Base-by-base conservation (phyloP, 2,797 vertebrate species). In the Synanceia verrucosa region DNA sequence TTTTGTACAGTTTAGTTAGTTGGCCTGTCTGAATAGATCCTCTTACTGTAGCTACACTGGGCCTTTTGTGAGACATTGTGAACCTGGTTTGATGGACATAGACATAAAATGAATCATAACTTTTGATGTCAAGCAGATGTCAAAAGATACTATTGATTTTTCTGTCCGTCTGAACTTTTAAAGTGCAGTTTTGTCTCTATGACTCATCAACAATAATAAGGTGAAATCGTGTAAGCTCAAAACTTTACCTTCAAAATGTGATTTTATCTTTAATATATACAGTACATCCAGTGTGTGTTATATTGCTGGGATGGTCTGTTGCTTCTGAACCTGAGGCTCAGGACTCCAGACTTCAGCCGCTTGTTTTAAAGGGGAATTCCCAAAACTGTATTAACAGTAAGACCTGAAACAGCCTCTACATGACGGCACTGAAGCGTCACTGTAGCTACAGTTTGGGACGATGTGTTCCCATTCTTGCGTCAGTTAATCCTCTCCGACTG, bases 401-500 rank as follows among this genome's bases (percentile, higher is more conserved):
- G 19, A 16, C 16, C 1, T 2, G n/a, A 31, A 48, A 24, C 2
- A 18, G 41, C 6, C 19, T 26, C 16, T 28, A 9, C 9, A 24
- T 18, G n/a, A 18, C 18, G 0, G 1, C 4, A 5, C 12, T 41
- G 3, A 24, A 56, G 18, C 68, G 13, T 47, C 19, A 41, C 50
- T 41, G 53, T 9, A 53, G 53, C 70, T 31, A 41, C 26, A 31
- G 37, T 53, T n/a, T 31, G 41, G 68, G 60, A 66, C 60, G 23
- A 2, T 21, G 3, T 62, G 76, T 73, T 58, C 68, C 51, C n/a
- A 1, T 5, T 48, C 58, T 48, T 5, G 1, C 37, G 65, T 19
- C 2, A 0, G 51, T 18, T 79, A 79, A 85, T 82, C 82, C 57
- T 55, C 51, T 61, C 28, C 4, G 78, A 67, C 41, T 60, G 53